A percentile compares a stretch with the other conserved stretches of the same genome.
phyloP scores from a whole-genome alignment of 2,888 invertebrate species.

The Chloroclystis v-ata region DNA sequence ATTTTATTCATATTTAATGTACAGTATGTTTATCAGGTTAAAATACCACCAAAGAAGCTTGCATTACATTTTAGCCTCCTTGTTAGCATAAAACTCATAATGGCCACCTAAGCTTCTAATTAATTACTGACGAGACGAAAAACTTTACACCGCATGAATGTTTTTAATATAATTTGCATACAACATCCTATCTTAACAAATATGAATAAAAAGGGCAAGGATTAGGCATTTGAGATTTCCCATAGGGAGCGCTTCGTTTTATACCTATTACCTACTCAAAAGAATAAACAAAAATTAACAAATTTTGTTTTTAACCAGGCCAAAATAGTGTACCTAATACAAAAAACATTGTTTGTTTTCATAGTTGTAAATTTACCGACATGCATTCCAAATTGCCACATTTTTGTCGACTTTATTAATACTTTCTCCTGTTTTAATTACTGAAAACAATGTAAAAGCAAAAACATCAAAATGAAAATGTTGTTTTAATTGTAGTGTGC shows the following conservation, averaged over 20 bases:
- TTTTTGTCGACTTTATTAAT: too few species aligned
- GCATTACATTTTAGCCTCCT: conserved; percentile 57
- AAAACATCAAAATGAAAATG: conserved; percentile 28
- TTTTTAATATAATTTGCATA: conserved; percentile 52
- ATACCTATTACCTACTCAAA: too few species aligned
- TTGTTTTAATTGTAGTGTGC: conserved; percentile 17
- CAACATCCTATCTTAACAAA: conserved; percentile 33
- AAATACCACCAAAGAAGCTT: conserved; percentile 2
- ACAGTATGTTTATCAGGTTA: background rate
- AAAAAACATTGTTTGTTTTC: too few species aligned
- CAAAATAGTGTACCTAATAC: too few species aligned
- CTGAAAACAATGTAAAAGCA: conserved; percentile 26
- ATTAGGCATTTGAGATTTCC: background rate
- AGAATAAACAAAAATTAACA: background rate
- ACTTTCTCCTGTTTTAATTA: conserved; percentile 19
- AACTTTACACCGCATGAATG: conserved; percentile 41
- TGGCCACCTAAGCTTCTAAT: conserved; percentile 68
- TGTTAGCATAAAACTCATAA: conserved; percentile 74
- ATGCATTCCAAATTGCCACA: too few species aligned
- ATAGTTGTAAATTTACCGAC: too few species aligned
- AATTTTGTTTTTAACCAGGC: conserved; percentile 7
- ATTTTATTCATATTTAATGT: background rate
- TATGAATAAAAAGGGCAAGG: conserved; percentile 1
- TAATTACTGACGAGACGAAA: conserved; percentile 63
- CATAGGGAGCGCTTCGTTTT: background rate